Percentiles rank a stretch among this genome's conserved stretches.
phyloP scores from a whole-genome alignment of 1,140 invertebrate genomes.

The Laupala kohalensis region DNA sequence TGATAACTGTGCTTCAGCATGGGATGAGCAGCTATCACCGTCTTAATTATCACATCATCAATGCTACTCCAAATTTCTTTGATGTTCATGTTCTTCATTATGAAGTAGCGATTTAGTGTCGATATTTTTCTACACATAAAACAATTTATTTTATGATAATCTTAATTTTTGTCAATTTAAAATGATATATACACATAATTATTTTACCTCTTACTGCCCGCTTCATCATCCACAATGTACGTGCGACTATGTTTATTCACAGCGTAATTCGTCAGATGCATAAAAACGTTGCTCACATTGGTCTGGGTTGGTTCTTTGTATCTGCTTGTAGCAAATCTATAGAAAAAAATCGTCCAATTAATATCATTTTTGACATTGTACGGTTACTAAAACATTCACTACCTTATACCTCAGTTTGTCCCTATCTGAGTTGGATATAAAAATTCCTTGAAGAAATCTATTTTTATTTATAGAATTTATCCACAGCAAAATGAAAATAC shows the following conservation, averaged over 20 bases:
- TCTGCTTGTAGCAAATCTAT: slow-evolving; percentile 69
- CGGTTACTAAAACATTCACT: neutral
- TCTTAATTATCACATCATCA: slow-evolving; percentile 84
- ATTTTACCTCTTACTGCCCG: slow-evolving; percentile 64
- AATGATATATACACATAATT: neutral
- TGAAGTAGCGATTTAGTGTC: slow-evolving; percentile 61
- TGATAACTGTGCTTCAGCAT: slow-evolving; percentile 77
- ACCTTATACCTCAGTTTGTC: neutral
- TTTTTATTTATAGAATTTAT: too few relatives aligned
- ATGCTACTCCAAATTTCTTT: slow-evolving; percentile 65
- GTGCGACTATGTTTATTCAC: slow-evolving; percentile 83
- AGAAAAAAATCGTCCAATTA: neutral
- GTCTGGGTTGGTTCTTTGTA: slow-evolving; percentile 65
- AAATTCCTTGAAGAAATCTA: neutral
- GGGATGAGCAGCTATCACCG: slow-evolving; percentile 69
- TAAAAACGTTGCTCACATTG: slow-evolving; percentile 76
- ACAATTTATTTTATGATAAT: neutral
- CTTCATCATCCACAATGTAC: slow-evolving; percentile 59
- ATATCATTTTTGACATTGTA: neutral
- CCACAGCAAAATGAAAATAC: too few relatives aligned
- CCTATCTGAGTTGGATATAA: neutral
- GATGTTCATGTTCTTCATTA: slow-evolving; percentile 53
- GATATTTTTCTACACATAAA: slow-evolving; percentile 51
- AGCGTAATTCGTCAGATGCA: slow-evolving; percentile 96
- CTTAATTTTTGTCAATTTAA: neutral